Conservation (phyloP, 1,140 invertebrate species). For the Zeugodacus cucurbitae region DNA sequence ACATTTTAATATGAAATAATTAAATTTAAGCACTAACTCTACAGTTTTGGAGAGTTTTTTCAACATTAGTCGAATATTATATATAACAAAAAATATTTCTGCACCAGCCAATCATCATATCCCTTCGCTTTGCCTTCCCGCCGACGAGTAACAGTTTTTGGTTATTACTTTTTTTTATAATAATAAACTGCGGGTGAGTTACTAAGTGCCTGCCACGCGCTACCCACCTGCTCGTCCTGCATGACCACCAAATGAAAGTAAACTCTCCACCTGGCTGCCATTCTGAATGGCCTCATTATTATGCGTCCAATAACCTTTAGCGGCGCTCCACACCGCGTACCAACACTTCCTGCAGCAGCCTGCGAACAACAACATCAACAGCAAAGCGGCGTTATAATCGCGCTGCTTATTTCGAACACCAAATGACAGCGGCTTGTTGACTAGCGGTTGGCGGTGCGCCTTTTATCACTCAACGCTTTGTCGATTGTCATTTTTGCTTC, state of each 20-base stretch:
- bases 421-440: background rate
- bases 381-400: background rate
- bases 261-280: background rate
- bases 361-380: too few species aligned
- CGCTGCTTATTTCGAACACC: background rate
- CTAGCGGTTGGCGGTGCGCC: background rate
- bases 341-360: background rate
- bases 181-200: constrained; percentile 66
- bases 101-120: background rate
- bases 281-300: background rate
- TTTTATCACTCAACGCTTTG: constrained; percentile 4
- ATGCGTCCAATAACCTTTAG: constrained; percentile 5
- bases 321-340: background rate
- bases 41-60: background rate
- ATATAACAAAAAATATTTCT: background rate
- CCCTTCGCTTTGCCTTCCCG: background rate
- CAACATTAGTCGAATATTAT: too few species aligned
- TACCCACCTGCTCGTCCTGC: background rate
- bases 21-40: too few species aligned
- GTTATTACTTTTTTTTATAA: constrained; percentile 66
- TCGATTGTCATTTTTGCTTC: constrained; percentile 32
- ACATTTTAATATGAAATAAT: background rate
- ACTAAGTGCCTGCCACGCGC: constrained; percentile 53
- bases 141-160: constrained; percentile 61
- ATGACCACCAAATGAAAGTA: background rate